Evolutionary conservation across 2,113 vertebrate genomes (phyloP), one percentile per base, ranked within the genome.

Genomic region (Pygoscelis adeliae): DNA sequence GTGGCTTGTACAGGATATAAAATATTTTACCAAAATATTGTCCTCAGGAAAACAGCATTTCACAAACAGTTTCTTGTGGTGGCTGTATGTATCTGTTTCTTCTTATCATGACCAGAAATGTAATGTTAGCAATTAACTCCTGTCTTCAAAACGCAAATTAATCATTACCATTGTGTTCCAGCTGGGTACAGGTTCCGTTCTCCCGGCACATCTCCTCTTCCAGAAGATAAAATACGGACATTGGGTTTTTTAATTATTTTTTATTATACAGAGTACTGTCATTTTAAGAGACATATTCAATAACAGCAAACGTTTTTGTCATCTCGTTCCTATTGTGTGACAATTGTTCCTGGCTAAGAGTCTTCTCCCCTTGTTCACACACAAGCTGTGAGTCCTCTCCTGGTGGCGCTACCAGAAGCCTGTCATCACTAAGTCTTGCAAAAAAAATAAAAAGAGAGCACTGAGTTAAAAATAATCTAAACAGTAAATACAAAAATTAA

Each of bases 181-280:
- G 1, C 53, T 40, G 85, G 42, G n/a, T 93, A 0, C 65, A 83
- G 72, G 70, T 93, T 89, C 83, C 87, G 11, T 85, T 52, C 88
- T 90, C 78, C 53, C 4, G 29, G 52, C 65, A 46, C 86, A 25
- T 72, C 81, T 58, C 85, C 56, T 94, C 73, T 90, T 94, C 87
- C 65, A 84, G 56, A 72, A 78, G 71, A 87, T 44, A 27, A 89
- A 71, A 50, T 23, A 14, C 0, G 59, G 85, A 90, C 73, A 2
- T 85, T 65, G 80, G 65, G 13, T 50, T 87, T 91, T 95, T 66
- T 47, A 89, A 88, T 80, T 83, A 32, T 83, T 94, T 95, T 94
- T 94, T 94, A 91, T 94, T 93, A 67, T 90, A 52, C 88, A 42
- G 87, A 94, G 73, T 90, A 85, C 86, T 96, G 85, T 97, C 88